Evolutionary conservation across 1,140 invertebrate species (phyloP).

Genomic region (Drosophila setifemur): DNA sequence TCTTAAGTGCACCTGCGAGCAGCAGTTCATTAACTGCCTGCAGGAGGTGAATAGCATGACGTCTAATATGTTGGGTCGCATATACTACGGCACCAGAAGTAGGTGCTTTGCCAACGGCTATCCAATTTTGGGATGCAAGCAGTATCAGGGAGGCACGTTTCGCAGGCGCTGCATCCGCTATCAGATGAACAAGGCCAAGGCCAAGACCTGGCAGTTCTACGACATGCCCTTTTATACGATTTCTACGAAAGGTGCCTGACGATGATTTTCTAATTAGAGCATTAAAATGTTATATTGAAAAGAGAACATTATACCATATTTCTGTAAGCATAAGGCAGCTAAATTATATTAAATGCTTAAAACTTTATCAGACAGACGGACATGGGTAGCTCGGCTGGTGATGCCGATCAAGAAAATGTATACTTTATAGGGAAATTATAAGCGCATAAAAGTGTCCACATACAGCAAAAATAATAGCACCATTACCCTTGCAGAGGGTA

Average conservation of each 20-base stretch:
- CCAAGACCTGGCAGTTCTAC: constrained; percentile 85
- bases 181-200: constrained; percentile 82
- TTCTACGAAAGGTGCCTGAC: not conserved
- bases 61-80: constrained; percentile 85
- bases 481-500: no score
- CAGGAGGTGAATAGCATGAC: constrained; percentile 83
- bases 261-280: no score
- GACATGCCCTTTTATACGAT: constrained; percentile 83
- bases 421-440: no score
- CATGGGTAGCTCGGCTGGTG: no score
- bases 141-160: constrained; percentile 73
- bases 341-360: no score
- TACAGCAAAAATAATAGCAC: no score
- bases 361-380: no score
- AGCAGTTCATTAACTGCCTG: constrained; percentile 87
- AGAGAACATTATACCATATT: not conserved
- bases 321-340: no score
- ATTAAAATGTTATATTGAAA: no score
- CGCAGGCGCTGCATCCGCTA: constrained; percentile 84
- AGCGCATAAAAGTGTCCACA: no score
- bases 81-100: constrained; percentile 88
- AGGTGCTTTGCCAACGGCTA: constrained; percentile 88
- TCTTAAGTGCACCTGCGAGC: constrained; percentile 87
- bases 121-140: constrained; percentile 84
- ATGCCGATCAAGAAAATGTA: no score